Evolutionary conservation across 2,888 invertebrate species (phyloP), one percentile per base, ranked within the genome.

Genomic region (Lasiommata megera): DNA sequence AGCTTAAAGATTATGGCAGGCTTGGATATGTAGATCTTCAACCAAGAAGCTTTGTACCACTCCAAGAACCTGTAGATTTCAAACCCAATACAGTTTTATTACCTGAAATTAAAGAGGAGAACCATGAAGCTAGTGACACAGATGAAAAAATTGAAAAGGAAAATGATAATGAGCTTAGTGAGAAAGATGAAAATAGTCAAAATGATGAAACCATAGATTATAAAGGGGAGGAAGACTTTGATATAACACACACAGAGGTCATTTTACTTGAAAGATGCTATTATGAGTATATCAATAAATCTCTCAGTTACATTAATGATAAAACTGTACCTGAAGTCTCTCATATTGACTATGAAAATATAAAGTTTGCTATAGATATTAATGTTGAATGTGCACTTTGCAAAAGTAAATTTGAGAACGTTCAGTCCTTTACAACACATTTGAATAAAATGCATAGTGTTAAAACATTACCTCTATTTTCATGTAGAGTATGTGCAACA

Each of bases 201-300:
- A 65, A 55, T n/a, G 61, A 60, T 67, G 50, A 63, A 18, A 60
- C 67, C 23, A 77, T 74, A 59, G 67, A 68, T 12, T 90, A 89
- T 60, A 75, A 75, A 64, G 90, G 90, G 0, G 78, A 82, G 52
- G 80, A 84, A 65, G 90, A 91, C 56, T 89, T 88, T 71, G 91
- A 92, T 71, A 76, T 89, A 1, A 88, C 91, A 14, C 68, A 81
- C 23, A 79, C 82, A 36, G 92, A 92, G 66, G 64, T 92, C 12
- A 73, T 92, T n/a, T 61, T 88, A 6, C 63, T 91, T 23, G 80
- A 90, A 41, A 81, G 84, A 63, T 80, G 82, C 60, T 92, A 88
- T 62, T 81, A 76, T 66, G 83, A 91, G 12, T 91, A 91, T 65
- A 66, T 91, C 1, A 72, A 73, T 52, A 63, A 68, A 1, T 70